Evolutionary conservation across 92 coral and sea anemone genomes (phyloP).

Genomic region (Diadumene lineata): DNA sequence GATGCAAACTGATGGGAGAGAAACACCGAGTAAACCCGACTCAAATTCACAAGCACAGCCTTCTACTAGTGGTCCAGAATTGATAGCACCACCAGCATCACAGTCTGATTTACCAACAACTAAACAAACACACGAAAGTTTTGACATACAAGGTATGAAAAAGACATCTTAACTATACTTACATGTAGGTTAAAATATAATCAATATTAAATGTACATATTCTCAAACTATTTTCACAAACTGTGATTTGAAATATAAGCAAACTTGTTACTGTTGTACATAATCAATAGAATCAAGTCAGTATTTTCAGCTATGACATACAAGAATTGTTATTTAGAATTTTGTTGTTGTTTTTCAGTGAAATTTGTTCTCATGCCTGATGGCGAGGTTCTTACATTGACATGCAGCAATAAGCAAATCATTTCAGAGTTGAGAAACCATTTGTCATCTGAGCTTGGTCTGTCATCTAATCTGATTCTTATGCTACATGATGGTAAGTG

Average conservation of each 20-base stretch:
- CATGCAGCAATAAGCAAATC: slow-evolving; percentile 62
- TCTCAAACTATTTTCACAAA: too few species aligned
- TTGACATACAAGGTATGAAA: slow-evolving; percentile 29
- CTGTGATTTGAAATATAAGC: too few species aligned
- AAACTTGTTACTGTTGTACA: too few species aligned
- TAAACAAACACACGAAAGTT: slow-evolving; percentile 16
- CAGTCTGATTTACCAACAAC: slow-evolving; percentile 55
- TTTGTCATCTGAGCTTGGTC: slow-evolving; percentile 76
- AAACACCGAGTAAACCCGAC: slow-evolving; percentile 24
- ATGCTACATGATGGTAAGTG: slow-evolving; percentile 83
- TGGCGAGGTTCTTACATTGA: slow-evolving; percentile 71
- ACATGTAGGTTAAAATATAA: too few species aligned
- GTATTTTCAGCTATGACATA: too few species aligned
- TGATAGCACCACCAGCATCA: slow-evolving; percentile 80
- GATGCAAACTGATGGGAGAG: slow-evolving; percentile 49
- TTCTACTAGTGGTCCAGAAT: slow-evolving; percentile 53
- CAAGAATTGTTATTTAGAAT: not conserved
- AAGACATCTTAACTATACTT: not conserved
- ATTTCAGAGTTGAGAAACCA: slow-evolving; percentile 73
- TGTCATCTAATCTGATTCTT: slow-evolving; percentile 61
- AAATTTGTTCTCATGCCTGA: slow-evolving; percentile 94
- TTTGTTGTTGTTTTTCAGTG: slow-evolving; percentile 48
- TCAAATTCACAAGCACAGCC: slow-evolving; percentile 29
- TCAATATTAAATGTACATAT: too few species aligned
- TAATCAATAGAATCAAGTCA: too few species aligned